phyloP scores from a whole-genome alignment of 2,888 invertebrate species.

The Amiota mariae region DNA sequence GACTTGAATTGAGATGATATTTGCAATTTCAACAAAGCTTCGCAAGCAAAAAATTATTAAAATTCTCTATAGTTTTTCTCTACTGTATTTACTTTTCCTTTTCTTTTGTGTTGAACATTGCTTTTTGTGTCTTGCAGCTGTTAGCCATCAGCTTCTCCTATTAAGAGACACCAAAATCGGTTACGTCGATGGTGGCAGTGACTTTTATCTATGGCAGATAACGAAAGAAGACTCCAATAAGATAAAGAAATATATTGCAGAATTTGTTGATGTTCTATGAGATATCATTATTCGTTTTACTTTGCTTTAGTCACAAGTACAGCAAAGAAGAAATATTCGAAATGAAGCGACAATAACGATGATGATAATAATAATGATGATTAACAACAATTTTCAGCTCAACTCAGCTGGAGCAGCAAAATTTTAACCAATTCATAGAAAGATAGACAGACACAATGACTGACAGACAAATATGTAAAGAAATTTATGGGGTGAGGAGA shows the following conservation, averaged over 20 bases:
- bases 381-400: constrained; percentile 68
- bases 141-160: constrained; percentile 13
- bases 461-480: no score
- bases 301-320: not conserved
- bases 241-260: not conserved
- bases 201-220: not conserved
- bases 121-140: not conserved
- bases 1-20: no score
- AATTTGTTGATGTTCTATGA: not conserved
- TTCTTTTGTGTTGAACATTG: not conserved
- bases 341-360: not conserved
- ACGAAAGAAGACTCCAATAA: no score
- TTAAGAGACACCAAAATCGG: no score
- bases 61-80: no score
- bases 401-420: no score
- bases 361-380: constrained; percentile 54
- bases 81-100: not conserved
- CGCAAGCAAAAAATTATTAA: not conserved
- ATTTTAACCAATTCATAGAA: no score
- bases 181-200: not conserved
- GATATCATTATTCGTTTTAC: not conserved
- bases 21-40: constrained; percentile 1
- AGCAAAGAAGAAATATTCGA: not conserved
- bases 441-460: no score
- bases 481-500: no score